Evolutionary conservation across 2,888 invertebrate species (phyloP), one percentile per base, ranked within the genome.

Genomic region (Zaprionus bogoriensis): DNA sequence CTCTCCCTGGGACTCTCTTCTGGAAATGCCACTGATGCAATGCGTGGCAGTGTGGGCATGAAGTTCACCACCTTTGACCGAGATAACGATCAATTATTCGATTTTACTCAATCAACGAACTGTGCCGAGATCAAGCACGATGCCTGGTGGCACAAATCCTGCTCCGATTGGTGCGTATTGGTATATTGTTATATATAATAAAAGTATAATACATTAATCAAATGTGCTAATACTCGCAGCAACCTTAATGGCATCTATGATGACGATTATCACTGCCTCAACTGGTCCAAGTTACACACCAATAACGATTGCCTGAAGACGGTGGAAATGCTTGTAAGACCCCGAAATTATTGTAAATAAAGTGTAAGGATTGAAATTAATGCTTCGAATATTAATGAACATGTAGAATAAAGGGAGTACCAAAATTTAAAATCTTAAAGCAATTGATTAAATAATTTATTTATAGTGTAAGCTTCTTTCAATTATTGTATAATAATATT

Each of bases 131-230:
- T 27, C 3, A 12, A 4, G 3, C n/a, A 41, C 0, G 44, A 42
- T 27, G 57, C n/a, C 27, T 50, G 57, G 57, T 57, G 57, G 57
- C 57, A 57, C n/a, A n/a, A n/a, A 0, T 23, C 32, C 3, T 57
- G 57, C 9, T 44, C 51, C 1, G 50, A 50, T 36, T 32, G 27
- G 57, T 57, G 12, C 22, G n/a, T 19, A 23, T n/a, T 1, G n/a
- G n/a, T n/a, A n/a, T n/a, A n/a, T n/a, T n/a, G n/a, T n/a, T n/a
- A n/a, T n/a, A n/a, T n/a, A n/a, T n/a, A n/a, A n/a, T n/a, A n/a
- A n/a, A n/a, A n/a, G n/a, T n/a, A n/a, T n/a, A n/a, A n/a, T n/a
- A n/a, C n/a, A n/a, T n/a, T n/a, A n/a, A n/a, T n/a, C n/a, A n/a
- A n/a, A n/a, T n/a, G n/a, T n/a, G n/a, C n/a, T n/a, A n/a, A n/a